Evolutionary conservation across 2,113 vertebrate species (phyloP).

Genomic region (Larimichthys polyactis): DNA sequence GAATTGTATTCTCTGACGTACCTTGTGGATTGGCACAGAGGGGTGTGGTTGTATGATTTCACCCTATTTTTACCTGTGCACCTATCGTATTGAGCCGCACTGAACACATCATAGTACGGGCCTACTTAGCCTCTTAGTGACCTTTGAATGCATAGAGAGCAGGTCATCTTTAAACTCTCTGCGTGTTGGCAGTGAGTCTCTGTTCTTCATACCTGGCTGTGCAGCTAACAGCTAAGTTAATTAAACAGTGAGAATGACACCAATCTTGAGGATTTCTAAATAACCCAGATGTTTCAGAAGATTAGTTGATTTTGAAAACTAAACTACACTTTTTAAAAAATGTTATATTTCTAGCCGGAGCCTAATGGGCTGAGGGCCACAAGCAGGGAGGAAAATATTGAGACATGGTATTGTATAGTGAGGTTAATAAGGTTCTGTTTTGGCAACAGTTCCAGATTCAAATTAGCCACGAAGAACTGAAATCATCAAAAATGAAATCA

Average conservation of each 20-base stretch:
- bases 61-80: too few relatives aligned
- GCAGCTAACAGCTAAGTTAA: conserved; percentile 5
- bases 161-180: neutral
- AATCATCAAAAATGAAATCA: neutral
- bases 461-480: neutral
- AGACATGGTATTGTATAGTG: too few relatives aligned
- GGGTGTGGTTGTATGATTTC: too few relatives aligned
- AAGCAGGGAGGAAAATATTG: too few relatives aligned
- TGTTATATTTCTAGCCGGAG: neutral
- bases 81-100: too few relatives aligned
- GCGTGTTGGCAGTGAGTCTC: neutral
- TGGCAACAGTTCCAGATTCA: neutral
- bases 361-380: too few relatives aligned
- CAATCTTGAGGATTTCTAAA: neutral
- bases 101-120: too few relatives aligned
- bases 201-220: neutral
- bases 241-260: too few relatives aligned
- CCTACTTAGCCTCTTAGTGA: too few relatives aligned
- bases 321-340: neutral
- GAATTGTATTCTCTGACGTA: neutral
- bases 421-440: neutral
- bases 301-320: too few relatives aligned
- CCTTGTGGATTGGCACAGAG: neutral
- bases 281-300: neutral
- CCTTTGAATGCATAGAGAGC: neutral